Conservation (phyloP, 2,797 vertebrate species). For the Liparis tanakae region DNA sequence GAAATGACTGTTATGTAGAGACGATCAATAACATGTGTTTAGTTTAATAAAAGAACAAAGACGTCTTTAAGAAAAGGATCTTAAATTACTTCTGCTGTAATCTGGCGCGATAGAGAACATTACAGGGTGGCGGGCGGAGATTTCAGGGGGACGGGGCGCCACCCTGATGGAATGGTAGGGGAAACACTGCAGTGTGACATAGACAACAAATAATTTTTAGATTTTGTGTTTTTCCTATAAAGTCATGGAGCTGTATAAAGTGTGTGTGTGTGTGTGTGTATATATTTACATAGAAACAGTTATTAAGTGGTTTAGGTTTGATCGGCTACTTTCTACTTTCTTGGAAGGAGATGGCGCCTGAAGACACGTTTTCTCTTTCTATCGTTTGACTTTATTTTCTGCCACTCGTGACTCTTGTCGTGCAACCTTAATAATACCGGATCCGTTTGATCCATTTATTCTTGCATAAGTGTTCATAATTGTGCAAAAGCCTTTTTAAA, state of each 20-base stretch:
- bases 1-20: too few relatives aligned
- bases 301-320: slow-evolving; percentile 44
- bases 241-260: slow-evolving; percentile 64
- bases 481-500: slow-evolving; percentile 60
- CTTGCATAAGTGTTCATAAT: slow-evolving; percentile 48
- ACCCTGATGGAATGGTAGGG: too few relatives aligned
- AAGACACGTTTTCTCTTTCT: slow-evolving; percentile 25
- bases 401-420: slow-evolving; percentile 51
- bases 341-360: slow-evolving; percentile 53
- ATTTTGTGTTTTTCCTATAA: slow-evolving; percentile 66
- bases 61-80: too few relatives aligned
- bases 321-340: slow-evolving; percentile 52
- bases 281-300: slow-evolving; percentile 59
- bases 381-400: slow-evolving; percentile 30
- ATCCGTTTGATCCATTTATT: slow-evolving; percentile 56
- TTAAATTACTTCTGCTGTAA: too few relatives aligned
- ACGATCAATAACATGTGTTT: too few relatives aligned
- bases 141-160: too few relatives aligned
- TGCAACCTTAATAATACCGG: slow-evolving; percentile 42
- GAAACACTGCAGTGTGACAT: too few relatives aligned
- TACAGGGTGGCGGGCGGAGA: too few relatives aligned
- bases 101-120: too few relatives aligned
- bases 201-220: slow-evolving; percentile 63
- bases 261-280: slow-evolving; percentile 44
- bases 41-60: too few relatives aligned